Evolutionary conservation across 2,797 vertebrate species (phyloP), one percentile per base, ranked within the genome.

Genomic region (Adelosebastes latens): DNA sequence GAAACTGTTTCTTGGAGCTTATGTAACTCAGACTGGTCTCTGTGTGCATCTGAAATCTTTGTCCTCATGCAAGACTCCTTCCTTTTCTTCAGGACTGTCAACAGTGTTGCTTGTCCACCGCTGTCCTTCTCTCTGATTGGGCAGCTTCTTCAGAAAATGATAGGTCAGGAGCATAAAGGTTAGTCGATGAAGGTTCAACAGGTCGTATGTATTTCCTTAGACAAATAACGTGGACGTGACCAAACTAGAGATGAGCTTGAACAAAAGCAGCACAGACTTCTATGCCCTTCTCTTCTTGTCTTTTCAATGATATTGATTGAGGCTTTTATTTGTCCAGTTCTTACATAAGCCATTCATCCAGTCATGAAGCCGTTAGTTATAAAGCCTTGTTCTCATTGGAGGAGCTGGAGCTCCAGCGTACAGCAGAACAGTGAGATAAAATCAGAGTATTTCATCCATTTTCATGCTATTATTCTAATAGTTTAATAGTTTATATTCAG

Each of bases 11-110:
- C 61, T 80, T 56, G 1, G 9, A 24, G 66, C 29, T 87, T 88
- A 86, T 80, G 73, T 87, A 92, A 88, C 62, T 24, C 52, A 6
- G 32, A 53, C 8, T 18, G 56, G 67, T 64, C 13, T 87, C 25
- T 69, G 34, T 60, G 29, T 34, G 18, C n/a, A 63, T 42, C 69
- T 62, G 32, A 52, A 58, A n/a, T 53, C 68, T 75, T 58, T 83
- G 63, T 72, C 62, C 65, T 63, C 24, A 31, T 75, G 52, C 75
- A 62, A 58, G 24, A 14, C 49, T 63, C 46, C 55, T 39, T n/a
- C 72, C 75, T 81, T 72, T 66, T 77, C 31, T 60, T 27, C 14
- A 32, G 25, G 13, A 49, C 52, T 60, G 69, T 71, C 49, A 32
- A 65, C 75, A 73, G 52, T 27, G 32, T 59, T 13, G 27, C 46